These are phyloP conservation scores for Brassicogethes aeneus DNA, from an alignment of 2,888 invertebrate genomes.

Conservation along the genomic window DNA sequence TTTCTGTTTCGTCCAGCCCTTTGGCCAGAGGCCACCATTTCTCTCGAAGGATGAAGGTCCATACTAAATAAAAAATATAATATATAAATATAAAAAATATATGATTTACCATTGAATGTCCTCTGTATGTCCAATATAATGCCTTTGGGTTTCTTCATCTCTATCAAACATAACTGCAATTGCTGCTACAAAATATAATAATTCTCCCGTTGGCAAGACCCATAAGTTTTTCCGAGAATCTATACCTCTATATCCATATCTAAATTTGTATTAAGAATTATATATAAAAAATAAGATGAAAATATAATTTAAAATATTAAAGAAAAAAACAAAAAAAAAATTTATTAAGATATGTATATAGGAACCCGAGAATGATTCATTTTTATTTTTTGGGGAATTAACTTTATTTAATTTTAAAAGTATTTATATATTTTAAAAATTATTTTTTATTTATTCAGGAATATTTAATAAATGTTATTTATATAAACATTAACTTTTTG, in stretches of 20 bases:
- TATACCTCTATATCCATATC: slow-evolving; percentile 88
- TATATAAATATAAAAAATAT: background rate
- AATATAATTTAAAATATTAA: background rate
- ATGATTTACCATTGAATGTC: slow-evolving; percentile 77
- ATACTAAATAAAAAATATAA: slow-evolving; percentile 49
- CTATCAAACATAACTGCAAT: slow-evolving; percentile 83
- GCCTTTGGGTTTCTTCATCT: slow-evolving; percentile 78
- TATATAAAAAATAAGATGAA: slow-evolving; percentile 1
- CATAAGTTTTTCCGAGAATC: slow-evolving; percentile 85
- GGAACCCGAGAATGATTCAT: no score
- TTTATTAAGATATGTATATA: no score
- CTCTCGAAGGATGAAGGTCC: slow-evolving; percentile 81
- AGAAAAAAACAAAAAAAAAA: background rate
- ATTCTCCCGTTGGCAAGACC: slow-evolving; percentile 88
- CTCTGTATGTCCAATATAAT: slow-evolving; percentile 86
- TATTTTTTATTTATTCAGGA: no score
- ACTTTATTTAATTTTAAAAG: no score
- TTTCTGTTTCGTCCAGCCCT: slow-evolving; percentile 74
- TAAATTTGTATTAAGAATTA: slow-evolving; percentile 36
- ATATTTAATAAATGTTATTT: no score
- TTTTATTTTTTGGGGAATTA: no score
- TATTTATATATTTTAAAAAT: no score
- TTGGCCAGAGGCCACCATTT: slow-evolving; percentile 85
- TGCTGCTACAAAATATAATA: slow-evolving; percentile 87
- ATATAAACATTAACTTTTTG: no score